Evolutionary conservation across 2,888 invertebrate species (phyloP), one percentile per base, ranked within the genome.

Genomic region (Anagyrus pseudococci): DNA sequence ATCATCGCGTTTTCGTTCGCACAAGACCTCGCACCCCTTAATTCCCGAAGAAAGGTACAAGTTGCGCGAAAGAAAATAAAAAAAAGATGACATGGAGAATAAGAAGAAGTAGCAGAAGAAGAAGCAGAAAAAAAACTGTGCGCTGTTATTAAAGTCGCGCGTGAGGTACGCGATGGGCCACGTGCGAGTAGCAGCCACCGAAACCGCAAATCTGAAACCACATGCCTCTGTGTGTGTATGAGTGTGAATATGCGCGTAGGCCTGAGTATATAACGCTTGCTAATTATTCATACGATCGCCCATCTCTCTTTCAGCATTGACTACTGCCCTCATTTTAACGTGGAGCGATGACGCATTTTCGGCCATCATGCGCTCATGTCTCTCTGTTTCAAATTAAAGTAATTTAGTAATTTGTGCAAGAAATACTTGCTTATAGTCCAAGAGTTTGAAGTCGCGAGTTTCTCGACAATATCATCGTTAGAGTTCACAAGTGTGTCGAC

Each of bases 201-300:
- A 72, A 74, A 73, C 77, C 76, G 69, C 77, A 76, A 65, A 65
- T 65, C 65, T 62, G 48, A 61, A 65, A 65, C 58, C 62, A 53
- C 58, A 52, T 49, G 43, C 49, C 10, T 37, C 10, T 15, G 15
- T 29, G 4, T 10, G 29, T 29, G 10, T 8, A 37, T 15, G 33
- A 13, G 15, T 15, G 15, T 15, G 15, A 37, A 37, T 15, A 50
- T 29, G 17, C 52, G 26, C 53, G 47, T 40, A 19, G 40, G 13
- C 23, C n/a, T n/a, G n/a, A n/a, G n/a, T n/a, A n/a, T n/a, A n/a
- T n/a, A 23, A 53, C 33, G 22, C 33, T n/a, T 70, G 69, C 66
- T 76, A 76, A 76, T 76, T 77, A 76, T 76, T 77, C 72, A 73
- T 73, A 73, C 70, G 68, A 68, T 41, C 22, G 46, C 22, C 22